These are phyloP conservation scores for Edolisoma coerulescens DNA, from an alignment of 2,113 vertebrate genomes.

Conservation along the genomic window DNA sequence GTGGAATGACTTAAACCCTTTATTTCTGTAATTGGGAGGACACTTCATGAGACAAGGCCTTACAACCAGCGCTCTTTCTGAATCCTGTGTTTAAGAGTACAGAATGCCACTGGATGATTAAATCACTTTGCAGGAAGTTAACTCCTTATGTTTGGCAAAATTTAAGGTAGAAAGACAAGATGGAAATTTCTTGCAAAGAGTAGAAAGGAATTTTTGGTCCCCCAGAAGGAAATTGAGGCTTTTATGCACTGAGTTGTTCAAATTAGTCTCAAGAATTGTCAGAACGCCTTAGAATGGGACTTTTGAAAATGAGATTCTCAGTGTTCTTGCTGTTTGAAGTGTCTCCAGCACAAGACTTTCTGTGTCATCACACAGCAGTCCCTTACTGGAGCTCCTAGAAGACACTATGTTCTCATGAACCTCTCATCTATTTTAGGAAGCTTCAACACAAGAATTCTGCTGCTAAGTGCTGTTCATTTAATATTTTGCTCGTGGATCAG, in stretches of 20 bases:
- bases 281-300: not conserved
- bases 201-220: not conserved
- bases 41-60: not conserved
- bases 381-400: not conserved
- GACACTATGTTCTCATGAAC: not conserved
- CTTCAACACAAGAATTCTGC: not conserved
- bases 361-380: not conserved
- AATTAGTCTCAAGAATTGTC: not conserved
- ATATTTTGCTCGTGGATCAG: not conserved
- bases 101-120: not conserved
- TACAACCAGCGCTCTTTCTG: not conserved
- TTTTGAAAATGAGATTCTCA: not conserved
- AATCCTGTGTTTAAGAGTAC: not conserved
- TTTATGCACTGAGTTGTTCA: not conserved
- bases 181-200: not conserved
- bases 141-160: not conserved
- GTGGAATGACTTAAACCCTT: not conserved
- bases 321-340: not conserved
- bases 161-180: not conserved
- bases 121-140: not conserved
- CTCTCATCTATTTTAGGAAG: not conserved
- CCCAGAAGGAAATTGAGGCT: not conserved
- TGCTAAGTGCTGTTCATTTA: not conserved
- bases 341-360: not conserved
- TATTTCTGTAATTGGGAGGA: not conserved